Base-by-base conservation (phyloP, 1,140 invertebrate species). In the Mycetomoellerius zeteki region DNA sequence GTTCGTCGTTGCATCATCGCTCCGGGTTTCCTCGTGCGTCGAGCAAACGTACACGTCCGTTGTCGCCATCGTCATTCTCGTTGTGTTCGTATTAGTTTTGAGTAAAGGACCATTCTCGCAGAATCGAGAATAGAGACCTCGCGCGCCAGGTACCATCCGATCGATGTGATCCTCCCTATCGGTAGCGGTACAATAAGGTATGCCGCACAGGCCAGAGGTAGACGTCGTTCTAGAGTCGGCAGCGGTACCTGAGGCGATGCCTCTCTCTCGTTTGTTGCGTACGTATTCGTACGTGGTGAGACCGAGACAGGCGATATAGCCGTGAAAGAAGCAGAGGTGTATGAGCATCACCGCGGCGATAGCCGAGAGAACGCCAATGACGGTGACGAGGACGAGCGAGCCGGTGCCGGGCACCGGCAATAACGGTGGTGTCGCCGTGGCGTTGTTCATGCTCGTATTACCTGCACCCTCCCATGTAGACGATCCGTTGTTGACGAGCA, bases 261-360 rank as follows among this genome's bases (percentile, higher is more conserved):
- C 86, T 62, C 90, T 88, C 73, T 93, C 89, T 0, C 97, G 94
- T 90, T 97, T 96, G 76, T 96, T 96, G 2, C 97, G 93, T 60
- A 98, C 97, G 93, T 98, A 99, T 93, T 99, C 98, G 94, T 98
- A 99, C 0, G 98, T 99, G 7, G 98, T 98, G 21, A 99, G 95
- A 0, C 98, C 98, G 76, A 98, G 95, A 86, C 97, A 96, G 10
- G 97, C 97, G 92, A 98, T 98, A 94, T 98, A 99, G 62, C 98
- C 97, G 94, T 99, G 98, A 95, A 99, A 99, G 93, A 98, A 97
- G 93, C 98, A 98, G 30, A 99, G 96, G 95, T 99, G 98, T 24
- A 98, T 95, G 12, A 99, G 96, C 27, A 99, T 95, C 27, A 97
- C 97, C 0, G 97, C 96, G 4, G 98, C 97, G 10, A 98, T 96